These are phyloP conservation scores for Chloroceryle inda DNA, from an alignment of 2,797 vertebrate species.

Conservation along the genomic window DNA sequence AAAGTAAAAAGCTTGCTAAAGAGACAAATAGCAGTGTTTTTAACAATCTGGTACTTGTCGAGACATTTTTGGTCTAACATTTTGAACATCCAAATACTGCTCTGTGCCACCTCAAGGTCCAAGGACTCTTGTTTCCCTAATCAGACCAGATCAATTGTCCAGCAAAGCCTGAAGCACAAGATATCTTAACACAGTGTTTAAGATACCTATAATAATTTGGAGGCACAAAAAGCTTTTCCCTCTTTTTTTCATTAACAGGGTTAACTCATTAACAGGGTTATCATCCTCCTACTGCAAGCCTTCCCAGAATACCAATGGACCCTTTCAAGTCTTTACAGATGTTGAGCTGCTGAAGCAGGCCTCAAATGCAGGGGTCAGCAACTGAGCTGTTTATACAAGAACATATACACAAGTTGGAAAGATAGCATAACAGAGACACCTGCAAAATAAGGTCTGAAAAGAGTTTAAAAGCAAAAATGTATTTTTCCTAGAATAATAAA, in stretches of 20 bases:
- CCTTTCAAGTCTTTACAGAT: background rate
- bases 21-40: background rate
- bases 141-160: background rate
- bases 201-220: background rate
- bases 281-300: background rate
- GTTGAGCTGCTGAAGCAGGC: background rate
- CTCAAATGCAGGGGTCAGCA: background rate
- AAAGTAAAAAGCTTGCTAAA: background rate
- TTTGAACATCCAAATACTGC: background rate
- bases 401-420: background rate
- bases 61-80: background rate
- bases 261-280: background rate
- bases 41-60: background rate
- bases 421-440: background rate
- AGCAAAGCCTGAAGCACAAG: background rate
- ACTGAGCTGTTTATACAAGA: background rate
- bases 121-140: background rate
- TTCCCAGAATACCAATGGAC: background rate
- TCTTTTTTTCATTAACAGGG: background rate
- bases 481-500: background rate
- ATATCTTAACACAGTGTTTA: background rate
- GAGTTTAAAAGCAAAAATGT: background rate
- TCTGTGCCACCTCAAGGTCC: background rate
- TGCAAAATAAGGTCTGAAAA: background rate
- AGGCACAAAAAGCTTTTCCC: background rate